Evolutionary conservation across 2,113 vertebrate species (phyloP), one percentile per base, ranked within the genome.

Genomic region (Acanthochromis polyacanthus): DNA sequence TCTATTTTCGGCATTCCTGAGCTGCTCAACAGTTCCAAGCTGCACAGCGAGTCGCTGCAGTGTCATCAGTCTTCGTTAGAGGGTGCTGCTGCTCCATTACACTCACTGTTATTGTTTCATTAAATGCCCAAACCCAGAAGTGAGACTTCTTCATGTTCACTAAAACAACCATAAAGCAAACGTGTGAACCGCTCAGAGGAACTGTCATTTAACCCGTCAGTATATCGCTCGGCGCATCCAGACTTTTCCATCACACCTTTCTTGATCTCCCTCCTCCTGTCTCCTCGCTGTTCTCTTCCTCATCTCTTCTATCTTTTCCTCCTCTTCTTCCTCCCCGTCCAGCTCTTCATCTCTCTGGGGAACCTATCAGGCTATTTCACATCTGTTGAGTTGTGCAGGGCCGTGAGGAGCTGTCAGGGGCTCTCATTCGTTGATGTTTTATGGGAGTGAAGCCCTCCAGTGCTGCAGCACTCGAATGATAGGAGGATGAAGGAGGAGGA

Each of bases 361-460:
- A 90, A 64, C 51, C 70, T 57, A 84, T 91, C 80, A 79, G 84
- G 20, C 78, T 59, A 38, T 85, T 82, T 88, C 87, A 77, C 82
- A 89, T 89, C 80, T 86, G 87, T 81, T 81, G 85, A 86, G 78
- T 62, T 85, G 69, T 79, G 84, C 80, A 80, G 75, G 82, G 68
- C 84, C 6, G 55, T 50, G 15, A 79, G 80, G 69, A 81, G 78
- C 75, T 85, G 81, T 91, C 90, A 83, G 82, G 64, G 72, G 40
- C 25, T 73, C 87, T 85, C 85, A 53, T 82, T 87, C 52, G 2
- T 50, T 20, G 60, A 57, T 84, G 84, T 66, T 91, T 91, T 91
- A 90, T 89, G 63, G 69, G 74, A 68, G 55, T 57, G 67, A 82
- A 87, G 70, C 67, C 78, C 68, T 86, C 32, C 72, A 68, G 53